phyloP scores from a whole-genome alignment of 1,140 invertebrate species.

The Saccostrea cuccullata region DNA sequence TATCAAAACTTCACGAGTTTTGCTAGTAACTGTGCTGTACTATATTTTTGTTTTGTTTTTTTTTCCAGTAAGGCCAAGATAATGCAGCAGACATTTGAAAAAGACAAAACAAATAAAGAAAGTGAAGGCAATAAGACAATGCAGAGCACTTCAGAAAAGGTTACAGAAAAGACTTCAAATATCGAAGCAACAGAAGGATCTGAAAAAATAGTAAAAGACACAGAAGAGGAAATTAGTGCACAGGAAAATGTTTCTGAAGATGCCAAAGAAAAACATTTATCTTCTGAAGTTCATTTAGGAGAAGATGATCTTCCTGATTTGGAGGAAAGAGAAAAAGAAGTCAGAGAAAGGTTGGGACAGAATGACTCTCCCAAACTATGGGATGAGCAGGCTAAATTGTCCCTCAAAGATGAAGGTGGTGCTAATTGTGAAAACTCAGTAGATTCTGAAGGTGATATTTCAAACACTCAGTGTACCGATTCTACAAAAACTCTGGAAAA shows the following conservation, averaged over 20 bases:
- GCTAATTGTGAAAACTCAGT: background rate
- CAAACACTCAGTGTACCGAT: slow-evolving; percentile 23
- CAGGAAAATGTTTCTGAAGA: background rate
- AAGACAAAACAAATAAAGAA: slow-evolving; percentile 46
- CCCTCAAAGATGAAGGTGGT: background rate
- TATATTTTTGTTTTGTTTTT: too few relatives aligned
- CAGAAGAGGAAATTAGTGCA: slow-evolving; percentile 34
- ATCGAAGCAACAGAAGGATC: background rate
- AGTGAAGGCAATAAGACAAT: slow-evolving; percentile 9
- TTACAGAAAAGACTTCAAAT: too few relatives aligned
- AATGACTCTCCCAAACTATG: background rate
- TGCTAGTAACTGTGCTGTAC: background rate
- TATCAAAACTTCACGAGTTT: too few relatives aligned
- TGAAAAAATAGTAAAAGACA: slow-evolving; percentile 40
- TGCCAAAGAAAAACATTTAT: background rate
- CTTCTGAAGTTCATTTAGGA: background rate
- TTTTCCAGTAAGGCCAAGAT: slow-evolving; percentile 65
- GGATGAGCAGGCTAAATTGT: background rate
- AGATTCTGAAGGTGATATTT: background rate
- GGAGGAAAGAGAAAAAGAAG: background rate
- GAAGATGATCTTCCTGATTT: slow-evolving; percentile 1
- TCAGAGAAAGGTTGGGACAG: background rate
- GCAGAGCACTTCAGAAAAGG: background rate
- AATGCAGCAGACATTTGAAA: slow-evolving; percentile 63
- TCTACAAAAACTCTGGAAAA: background rate